Evolutionary conservation across 1,140 invertebrate genomes (phyloP).

Genomic region (Dinothrombium tinctorium): DNA sequence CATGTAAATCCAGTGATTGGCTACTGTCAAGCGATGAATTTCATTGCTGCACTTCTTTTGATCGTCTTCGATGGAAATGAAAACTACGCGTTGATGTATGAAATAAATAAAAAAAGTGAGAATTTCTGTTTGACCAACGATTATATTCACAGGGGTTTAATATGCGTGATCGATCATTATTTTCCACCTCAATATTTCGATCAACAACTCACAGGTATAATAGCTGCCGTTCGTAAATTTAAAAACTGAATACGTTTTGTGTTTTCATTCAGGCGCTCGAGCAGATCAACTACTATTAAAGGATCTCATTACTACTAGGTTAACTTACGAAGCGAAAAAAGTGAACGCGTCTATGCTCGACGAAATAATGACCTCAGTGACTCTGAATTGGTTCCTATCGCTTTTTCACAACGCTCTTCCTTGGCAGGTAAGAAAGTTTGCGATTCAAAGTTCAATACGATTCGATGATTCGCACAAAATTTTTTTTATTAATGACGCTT

Average conservation of each 20-base stretch:
- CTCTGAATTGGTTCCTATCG: conserved; percentile 10
- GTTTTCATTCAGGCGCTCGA: neutral
- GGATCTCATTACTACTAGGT: conserved; percentile 1
- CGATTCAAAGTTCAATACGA: too few species aligned
- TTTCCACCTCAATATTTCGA: conserved; percentile 6
- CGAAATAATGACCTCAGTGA: conserved; percentile 1
- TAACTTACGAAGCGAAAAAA: neutral
- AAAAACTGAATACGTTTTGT: neutral
- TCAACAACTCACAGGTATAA: conserved; percentile 4
- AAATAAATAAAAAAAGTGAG: too few species aligned
- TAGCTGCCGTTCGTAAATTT: too few species aligned
- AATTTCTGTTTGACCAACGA: neutral
- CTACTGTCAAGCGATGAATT: conserved; percentile 9
- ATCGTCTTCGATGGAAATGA: conserved; percentile 4
- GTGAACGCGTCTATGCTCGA: neutral
- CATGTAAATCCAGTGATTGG: conserved; percentile 7
- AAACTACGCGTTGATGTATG: conserved; percentile 4
- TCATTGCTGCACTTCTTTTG: conserved; percentile 5
- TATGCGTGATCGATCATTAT: conserved; percentile 5
- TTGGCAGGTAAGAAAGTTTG: conserved; percentile 3
- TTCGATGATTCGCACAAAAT: too few species aligned
- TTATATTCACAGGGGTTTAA: conserved; percentile 1
- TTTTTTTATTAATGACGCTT: too few species aligned
- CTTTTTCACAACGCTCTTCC: conserved; percentile 7
- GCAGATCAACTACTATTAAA: conserved; percentile 6